Percentiles rank a stretch among this genome's conserved stretches.
phyloP scores from a whole-genome alignment of 2,888 invertebrate species.

The Resseliella maxima region DNA sequence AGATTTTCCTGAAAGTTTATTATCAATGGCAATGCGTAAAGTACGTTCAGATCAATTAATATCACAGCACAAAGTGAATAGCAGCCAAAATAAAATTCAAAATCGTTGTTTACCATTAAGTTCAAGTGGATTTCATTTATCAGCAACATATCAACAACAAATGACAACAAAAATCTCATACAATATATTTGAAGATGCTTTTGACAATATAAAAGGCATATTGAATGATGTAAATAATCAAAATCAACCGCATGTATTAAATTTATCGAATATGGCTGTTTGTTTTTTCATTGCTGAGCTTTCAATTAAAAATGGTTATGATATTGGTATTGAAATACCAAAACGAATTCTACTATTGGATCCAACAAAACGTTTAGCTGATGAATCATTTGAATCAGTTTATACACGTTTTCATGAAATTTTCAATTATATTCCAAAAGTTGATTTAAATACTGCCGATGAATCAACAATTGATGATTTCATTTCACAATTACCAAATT shows the following conservation, averaged over 20 bases:
- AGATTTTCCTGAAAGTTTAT: slow-evolving; percentile 75
- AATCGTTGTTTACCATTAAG: slow-evolving; percentile 62
- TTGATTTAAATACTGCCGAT: neutral
- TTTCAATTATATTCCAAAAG: slow-evolving; percentile 45
- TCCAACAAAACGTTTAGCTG: neutral
- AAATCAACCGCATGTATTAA: neutral
- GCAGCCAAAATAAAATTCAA: slow-evolving; percentile 58
- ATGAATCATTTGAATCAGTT: slow-evolving; percentile 42
- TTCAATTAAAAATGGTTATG: slow-evolving; percentile 65
- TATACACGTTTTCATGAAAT: slow-evolving; percentile 43
- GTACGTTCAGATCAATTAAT: slow-evolving; percentile 73
- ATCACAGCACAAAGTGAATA: slow-evolving; percentile 68
- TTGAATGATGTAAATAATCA: slow-evolving; percentile 59
- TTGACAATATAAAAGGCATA: neutral
- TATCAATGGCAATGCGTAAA: slow-evolving; percentile 72
- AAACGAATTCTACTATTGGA: slow-evolving; percentile 62
- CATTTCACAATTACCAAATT: neutral
- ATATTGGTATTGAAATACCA: slow-evolving; percentile 63
- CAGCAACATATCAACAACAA: slow-evolving; percentile 66
- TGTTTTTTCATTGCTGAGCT: slow-evolving; percentile 69
- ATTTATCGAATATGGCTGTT: slow-evolving; percentile 67
- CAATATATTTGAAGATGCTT: slow-evolving; percentile 56
- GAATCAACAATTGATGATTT: slow-evolving; percentile 8
- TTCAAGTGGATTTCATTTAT: slow-evolving; percentile 66
- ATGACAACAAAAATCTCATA: slow-evolving; percentile 64